phyloP scores from a whole-genome alignment of 2,888 invertebrate species.

The Clusia tigrina region DNA sequence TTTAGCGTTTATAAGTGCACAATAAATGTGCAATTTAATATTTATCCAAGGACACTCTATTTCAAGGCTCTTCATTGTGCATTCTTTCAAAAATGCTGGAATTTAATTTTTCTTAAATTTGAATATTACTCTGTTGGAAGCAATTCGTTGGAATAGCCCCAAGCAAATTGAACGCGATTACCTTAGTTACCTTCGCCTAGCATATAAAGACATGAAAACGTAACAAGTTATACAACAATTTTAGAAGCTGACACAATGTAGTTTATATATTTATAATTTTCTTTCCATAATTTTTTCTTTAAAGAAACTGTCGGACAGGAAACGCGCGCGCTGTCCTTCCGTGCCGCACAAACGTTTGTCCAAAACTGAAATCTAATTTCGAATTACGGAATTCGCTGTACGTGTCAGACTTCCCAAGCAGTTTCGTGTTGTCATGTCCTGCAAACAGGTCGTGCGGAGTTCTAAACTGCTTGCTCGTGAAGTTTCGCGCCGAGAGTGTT shows the following conservation, averaged over 20 bases:
- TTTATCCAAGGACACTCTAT: too few species aligned
- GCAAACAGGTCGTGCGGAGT: conserved; percentile 31
- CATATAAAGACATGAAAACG: too few species aligned
- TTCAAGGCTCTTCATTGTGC: too few species aligned
- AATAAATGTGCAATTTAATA: too few species aligned
- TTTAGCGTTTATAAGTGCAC: neutral
- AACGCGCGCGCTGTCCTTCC: conserved; percentile 57
- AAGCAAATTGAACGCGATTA: too few species aligned
- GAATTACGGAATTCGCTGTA: conserved; percentile 6
- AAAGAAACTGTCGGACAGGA: conserved; percentile 42
- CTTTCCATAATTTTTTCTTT: conserved; percentile 23
- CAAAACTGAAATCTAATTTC: conserved; percentile 52
- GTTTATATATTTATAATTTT: conserved; percentile 16
- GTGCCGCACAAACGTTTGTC: conserved; percentile 64
- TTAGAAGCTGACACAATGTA: conserved; percentile 16
- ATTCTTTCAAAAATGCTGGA: too few species aligned
- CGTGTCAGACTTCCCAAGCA: conserved; percentile 18
- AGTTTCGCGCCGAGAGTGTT: neutral
- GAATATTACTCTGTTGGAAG: too few species aligned
- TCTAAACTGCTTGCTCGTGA: too few species aligned
- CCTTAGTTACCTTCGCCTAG: too few species aligned
- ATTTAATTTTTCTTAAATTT: too few species aligned
- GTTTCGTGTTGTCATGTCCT: conserved; percentile 18
- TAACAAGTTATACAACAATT: too few species aligned
- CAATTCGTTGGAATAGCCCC: too few species aligned